Evolutionary conservation across 1,140 invertebrate genomes (phyloP), one percentile per base, ranked within the genome.

Genomic region (Panagrolaimus sp.): DNA sequence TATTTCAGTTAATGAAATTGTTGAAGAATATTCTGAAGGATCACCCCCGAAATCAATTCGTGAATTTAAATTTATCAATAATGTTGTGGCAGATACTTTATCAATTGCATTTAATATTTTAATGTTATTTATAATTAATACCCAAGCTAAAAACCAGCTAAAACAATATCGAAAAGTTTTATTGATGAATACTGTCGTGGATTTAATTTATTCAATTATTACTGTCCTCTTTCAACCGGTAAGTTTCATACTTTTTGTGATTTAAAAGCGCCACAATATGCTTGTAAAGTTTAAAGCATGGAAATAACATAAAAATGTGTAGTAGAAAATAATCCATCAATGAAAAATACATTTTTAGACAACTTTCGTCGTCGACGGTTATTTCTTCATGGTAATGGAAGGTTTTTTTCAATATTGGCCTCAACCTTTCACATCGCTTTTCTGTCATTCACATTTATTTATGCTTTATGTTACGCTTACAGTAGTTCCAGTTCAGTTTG

Each of bases 111-210:
- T 57, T 20, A 57, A 57, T 25, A 2, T 57, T 8, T 57, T 57
- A 11, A 20, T 57, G 51, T 25, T 57, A 0, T 20, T 27, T 1
- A 27, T 57, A 27, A 57, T 57, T 27, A 20, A 57, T 11, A 57
- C 51, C 51, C 51, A 57, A 13, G 51, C 51, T 27, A 13, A 16
- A 27, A 57, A 57, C 9, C 51, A 57, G n/a, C n/a, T 57, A 16
- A 20, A 27, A 16, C 51, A 57, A 11, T 57, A 57, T 57, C 51
- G 51, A 2, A 57, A 57, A 57, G 51, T 57, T 20, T 57, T 57
- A 16, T 5, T 57, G 4, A 9, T 57, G n/a, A 25, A 20, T 1
- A 57, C 51, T 11, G 27, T 57, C 11, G 51, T 57, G n/a, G 51
- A 57, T 57, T 16, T 57, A 8, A n/a, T 57, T 38, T 38, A 38